phyloP scores from a whole-genome alignment of 2,888 invertebrate genomes.

The Amblyteles armatorius region DNA sequence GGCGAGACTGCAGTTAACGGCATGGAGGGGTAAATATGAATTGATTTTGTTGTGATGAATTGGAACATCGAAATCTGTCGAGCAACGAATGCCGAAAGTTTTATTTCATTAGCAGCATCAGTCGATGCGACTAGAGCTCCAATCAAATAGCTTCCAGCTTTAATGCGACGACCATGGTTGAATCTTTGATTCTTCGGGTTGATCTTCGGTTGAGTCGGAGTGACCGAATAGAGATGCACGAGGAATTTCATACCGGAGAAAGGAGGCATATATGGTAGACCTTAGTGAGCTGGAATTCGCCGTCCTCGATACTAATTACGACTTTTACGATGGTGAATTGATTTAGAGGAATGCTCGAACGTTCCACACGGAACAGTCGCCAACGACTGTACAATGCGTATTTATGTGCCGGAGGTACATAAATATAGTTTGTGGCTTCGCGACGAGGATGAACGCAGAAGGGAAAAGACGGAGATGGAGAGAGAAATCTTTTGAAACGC shows the following conservation, averaged over 20 bases:
- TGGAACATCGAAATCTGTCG: background rate
- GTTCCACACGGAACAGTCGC: conserved; percentile 30
- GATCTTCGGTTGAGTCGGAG: background rate
- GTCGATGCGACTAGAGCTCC: background rate
- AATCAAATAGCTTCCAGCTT: background rate
- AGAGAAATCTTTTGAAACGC: conserved; percentile 57
- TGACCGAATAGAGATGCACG: background rate
- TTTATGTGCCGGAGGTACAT: conserved; percentile 55
- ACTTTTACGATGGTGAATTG: conserved; percentile 65
- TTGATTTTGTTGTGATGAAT: conserved; percentile 17
- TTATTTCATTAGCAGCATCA: background rate
- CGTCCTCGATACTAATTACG: conserved; percentile 62
- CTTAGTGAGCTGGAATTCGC: conserved; percentile 44
- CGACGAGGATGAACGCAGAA: conserved; percentile 41
- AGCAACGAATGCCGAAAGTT: background rate
- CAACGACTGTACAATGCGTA: conserved; percentile 39
- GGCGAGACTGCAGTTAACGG: background rate
- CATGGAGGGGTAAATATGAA: background rate
- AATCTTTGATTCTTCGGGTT: background rate
- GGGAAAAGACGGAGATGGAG: conserved; percentile 24
- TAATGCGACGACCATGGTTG: background rate
- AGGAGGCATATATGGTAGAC: conserved; percentile 55
- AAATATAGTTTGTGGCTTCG: conserved; percentile 63
- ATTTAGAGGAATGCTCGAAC: conserved; percentile 59
- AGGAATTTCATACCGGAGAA: conserved; percentile 9